Evolutionary conservation across 2,888 invertebrate species (phyloP), one percentile per base, ranked within the genome.

Genomic region (Myopa tessellatipennis): DNA sequence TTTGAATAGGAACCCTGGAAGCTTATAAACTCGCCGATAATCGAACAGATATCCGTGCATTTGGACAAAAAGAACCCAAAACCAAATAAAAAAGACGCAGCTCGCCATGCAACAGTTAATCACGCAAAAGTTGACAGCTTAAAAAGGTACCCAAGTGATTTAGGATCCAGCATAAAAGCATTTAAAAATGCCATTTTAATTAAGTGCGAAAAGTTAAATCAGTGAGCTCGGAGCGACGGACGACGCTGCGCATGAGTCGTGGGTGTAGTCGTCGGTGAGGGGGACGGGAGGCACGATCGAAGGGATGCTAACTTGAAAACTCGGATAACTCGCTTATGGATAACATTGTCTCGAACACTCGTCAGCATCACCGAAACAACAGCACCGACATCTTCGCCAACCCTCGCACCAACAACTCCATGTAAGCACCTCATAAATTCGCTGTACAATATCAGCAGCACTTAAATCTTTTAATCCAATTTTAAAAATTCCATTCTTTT

Each of bases 51-150:
- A 3, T 65, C 14, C 12, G 34, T 36, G 36, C 4, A 55, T 55
- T 67, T 67, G 7, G 40, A 52, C 16, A 70, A 52, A 70, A 70
- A 70, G 55, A 70, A 34, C 10, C 16, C 16, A 60, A 60, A 60
- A 18, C n/a, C 1, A 26, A 26, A 26, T 26, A 26, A 26, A 26
- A 26, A 2, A 26, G n/a, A 2, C 40, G 38, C 58, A 60, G 84
- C 85, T 85, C 84, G 85, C 82, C 81, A 85, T 83, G 84, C 85
- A 84, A 84, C 82, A 83, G 85, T 85, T 85, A 85, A 85, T 85
- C 85, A 85, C 83, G 80, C 80, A 80, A 82, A 85, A 85, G 85
- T 83, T 85, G 85, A 84, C 85, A 85, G 85, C 81, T 84, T 85
- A 77, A 83, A 83, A 82, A 82, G 84, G 82, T 78, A 83, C 82